phyloP scores from a whole-genome alignment of 1,140 invertebrate genomes.

The Asbolus verrucosus region DNA sequence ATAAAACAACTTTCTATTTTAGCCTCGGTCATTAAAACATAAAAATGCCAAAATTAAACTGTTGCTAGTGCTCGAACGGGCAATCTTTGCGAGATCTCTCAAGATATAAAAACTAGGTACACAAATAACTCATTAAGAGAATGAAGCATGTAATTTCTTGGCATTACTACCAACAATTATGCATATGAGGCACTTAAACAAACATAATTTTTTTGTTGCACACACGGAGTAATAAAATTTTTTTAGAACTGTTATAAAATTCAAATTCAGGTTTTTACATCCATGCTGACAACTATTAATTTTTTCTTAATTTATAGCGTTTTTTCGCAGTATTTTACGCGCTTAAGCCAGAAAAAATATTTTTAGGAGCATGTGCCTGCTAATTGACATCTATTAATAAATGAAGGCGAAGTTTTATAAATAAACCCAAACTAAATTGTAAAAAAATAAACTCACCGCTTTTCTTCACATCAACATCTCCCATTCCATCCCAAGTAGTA shows the following conservation, averaged over 20 bases:
- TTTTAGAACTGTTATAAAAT: too few relatives aligned
- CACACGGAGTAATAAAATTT: too few relatives aligned
- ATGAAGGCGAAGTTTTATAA: conserved; percentile 4
- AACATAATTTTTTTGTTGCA: too few relatives aligned
- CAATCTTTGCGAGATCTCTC: conserved; percentile 8
- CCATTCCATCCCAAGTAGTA: conserved; percentile 33
- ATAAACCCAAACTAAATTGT: not conserved
- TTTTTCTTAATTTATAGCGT: too few relatives aligned
- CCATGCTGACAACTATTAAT: too few relatives aligned
- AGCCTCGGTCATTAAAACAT: too few relatives aligned
- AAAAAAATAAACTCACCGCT: not conserved
- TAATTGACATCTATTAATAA: conserved; percentile 22
- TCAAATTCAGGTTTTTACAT: too few relatives aligned
- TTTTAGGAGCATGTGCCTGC: conserved; percentile 3
- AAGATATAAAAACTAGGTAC: not conserved
- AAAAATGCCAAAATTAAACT: too few relatives aligned
- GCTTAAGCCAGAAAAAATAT: conserved; percentile 10
- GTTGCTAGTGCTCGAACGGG: not conserved
- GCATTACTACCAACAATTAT: not conserved
- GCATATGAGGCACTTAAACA: too few relatives aligned
- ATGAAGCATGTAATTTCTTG: conserved; percentile 10
- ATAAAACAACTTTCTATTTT: too few relatives aligned
- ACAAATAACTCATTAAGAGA: conserved; percentile 12
- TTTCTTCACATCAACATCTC: conserved; percentile 21
- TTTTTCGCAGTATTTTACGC: too few relatives aligned